Conservation (phyloP, 2,888 invertebrate genomes). For the Rhagium mordax region DNA sequence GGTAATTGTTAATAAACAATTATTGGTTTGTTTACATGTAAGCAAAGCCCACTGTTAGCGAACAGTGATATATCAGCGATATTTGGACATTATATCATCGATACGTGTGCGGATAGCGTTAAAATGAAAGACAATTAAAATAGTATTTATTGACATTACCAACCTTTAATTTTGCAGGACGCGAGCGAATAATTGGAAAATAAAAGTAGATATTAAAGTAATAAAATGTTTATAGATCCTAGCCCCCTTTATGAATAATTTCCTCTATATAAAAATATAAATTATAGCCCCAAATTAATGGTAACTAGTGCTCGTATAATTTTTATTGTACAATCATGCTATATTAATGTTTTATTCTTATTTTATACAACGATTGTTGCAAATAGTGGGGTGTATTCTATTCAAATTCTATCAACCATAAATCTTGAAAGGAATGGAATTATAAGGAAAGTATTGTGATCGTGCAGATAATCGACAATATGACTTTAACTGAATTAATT, state of each 20-base stretch:
- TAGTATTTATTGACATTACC: constrained; percentile 49
- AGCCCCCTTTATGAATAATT: constrained; percentile 1
- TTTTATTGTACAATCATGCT: background rate
- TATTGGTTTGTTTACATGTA: constrained; percentile 36
- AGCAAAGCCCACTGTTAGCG: constrained; percentile 23
- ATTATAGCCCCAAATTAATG: background rate
- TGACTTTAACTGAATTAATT: too few species aligned
- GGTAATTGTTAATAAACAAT: constrained; percentile 33
- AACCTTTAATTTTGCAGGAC: constrained; percentile 40
- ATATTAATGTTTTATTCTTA: background rate
- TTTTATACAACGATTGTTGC: background rate
- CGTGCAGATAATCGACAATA: too few species aligned
- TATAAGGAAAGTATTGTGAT: too few species aligned
- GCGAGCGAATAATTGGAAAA: background rate
- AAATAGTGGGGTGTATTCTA: too few species aligned
- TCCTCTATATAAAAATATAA: constrained; percentile 1
- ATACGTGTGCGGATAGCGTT: constrained; percentile 46
- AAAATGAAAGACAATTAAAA: constrained; percentile 52
- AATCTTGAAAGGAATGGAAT: too few species aligned
- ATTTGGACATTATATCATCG: constrained; percentile 46
- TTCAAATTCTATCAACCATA: too few species aligned
- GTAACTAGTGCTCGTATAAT: background rate
- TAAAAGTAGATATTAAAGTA: background rate
- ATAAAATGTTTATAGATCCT: background rate
- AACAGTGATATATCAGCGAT: constrained; percentile 45